These are phyloP conservation scores for Arenaria interpres DNA, from an alignment of 2,113 vertebrate genomes.

Conservation along the genomic window DNA sequence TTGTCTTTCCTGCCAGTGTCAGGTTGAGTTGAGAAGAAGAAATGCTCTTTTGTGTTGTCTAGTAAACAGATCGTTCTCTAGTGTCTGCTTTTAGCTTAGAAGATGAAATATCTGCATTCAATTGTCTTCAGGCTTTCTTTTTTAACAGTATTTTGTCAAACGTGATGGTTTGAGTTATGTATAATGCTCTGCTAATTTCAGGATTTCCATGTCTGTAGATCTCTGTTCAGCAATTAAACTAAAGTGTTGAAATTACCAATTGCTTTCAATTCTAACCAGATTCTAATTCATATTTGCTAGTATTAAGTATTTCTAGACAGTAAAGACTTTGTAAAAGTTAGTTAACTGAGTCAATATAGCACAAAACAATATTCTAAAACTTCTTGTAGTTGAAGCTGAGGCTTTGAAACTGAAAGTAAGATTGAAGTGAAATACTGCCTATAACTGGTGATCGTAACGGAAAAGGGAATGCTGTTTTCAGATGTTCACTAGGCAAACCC, in stretches of 20 bases:
- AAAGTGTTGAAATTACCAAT: not conserved
- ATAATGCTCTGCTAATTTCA: not conserved
- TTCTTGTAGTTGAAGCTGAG: not conserved
- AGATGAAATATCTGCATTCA: not conserved
- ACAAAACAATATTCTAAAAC: not conserved
- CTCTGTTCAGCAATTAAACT: not conserved
- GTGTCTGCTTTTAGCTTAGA: not conserved
- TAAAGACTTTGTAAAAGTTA: not conserved
- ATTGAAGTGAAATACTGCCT: not conserved
- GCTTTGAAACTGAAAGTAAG: not conserved
- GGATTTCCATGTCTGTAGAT: not conserved
- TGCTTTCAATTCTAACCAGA: not conserved
- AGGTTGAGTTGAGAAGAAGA: not conserved
- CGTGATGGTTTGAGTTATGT: not conserved
- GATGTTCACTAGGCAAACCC: not conserved
- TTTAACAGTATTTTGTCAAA: not conserved
- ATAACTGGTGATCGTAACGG: not conserved
- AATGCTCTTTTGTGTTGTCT: not conserved
- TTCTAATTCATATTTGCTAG: not conserved
- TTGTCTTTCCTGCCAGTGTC: not conserved
- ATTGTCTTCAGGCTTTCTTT: not conserved
- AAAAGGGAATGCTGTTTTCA: not conserved
- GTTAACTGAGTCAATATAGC: not conserved
- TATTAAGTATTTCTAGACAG: not conserved
- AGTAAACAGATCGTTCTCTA: not conserved